Evolutionary conservation across 2,888 invertebrate genomes (phyloP), one percentile per base, ranked within the genome.

Genomic region (Drosophila ustulata): DNA sequence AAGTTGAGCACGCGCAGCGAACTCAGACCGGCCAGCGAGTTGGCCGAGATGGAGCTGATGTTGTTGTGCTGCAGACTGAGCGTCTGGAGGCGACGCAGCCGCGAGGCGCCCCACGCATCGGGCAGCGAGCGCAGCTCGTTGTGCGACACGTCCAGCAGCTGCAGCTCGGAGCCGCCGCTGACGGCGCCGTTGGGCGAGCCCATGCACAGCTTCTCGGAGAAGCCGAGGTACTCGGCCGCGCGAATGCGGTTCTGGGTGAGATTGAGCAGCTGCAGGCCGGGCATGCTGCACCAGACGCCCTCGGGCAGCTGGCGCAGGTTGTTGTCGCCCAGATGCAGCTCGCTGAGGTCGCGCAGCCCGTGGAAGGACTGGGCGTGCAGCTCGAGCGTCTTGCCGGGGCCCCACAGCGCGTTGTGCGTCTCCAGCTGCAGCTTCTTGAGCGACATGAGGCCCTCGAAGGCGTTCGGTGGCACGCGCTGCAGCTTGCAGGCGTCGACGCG

Each of bases 51-150:
- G 87, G 96, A 95, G 61, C 94, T 94, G 75, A 98, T 95, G 90
- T 96, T 95, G 91, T 98, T 98, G 91, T 96, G 95, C 92, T 97
- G 96, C 82, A 98, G 92, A 87, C 95, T 94, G 41, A 98, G 93
- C 86, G 96, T 95, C 85, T 96, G 96, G 52, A 98, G 93, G 68
- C 97, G 95, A 57, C 96, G 94, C 78, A 98, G 92, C 64, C 96
- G 94, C 28, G 96, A 94, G 75, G 97, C 93, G 62, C 96, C 96
- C 57, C 96, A 96, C 73, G 95, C 95, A 66, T 96, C 96, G 5
- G 96, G 94, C 74, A 96, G 91, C 18, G 94, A 93, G 66, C 95
- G 94, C 65, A 98, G 93, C 90, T 96, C 96, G 92, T 98, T 98
- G 87, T 94, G 94, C 71, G 97, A 97, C 61, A 97, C 93, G 92